These are phyloP conservation scores for Argyrosomus regius DNA, from an alignment of 2,797 vertebrate genomes.

Conservation along the genomic window DNA sequence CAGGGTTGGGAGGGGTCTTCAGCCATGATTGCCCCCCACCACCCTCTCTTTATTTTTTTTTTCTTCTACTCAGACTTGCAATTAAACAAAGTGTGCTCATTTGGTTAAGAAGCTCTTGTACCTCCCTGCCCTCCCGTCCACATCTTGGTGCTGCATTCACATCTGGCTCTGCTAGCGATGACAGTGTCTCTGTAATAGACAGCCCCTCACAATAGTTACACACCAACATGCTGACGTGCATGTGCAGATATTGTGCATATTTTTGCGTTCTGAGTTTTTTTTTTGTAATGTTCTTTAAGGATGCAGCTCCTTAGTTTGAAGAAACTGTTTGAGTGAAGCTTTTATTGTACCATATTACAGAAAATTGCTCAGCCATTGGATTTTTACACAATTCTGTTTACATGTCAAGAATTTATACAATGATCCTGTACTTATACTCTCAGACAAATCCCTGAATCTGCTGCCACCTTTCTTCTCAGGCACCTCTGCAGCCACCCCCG, in stretches of 20 bases:
- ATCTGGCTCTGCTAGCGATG: slow-evolving; percentile 44
- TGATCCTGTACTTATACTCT: background rate
- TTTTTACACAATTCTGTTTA: background rate
- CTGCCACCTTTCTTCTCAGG: slow-evolving; percentile 74
- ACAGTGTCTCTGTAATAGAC: slow-evolving; percentile 21
- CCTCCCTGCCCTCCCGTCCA: slow-evolving; percentile 11
- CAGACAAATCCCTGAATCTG: background rate
- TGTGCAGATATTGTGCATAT: background rate
- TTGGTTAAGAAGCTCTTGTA: slow-evolving; percentile 62
- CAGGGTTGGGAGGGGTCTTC: slow-evolving; percentile 65
- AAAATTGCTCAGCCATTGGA: background rate
- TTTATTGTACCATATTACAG: background rate
- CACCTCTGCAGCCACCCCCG: slow-evolving; percentile 89
- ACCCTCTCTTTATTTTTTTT: slow-evolving; percentile 31
- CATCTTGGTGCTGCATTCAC: slow-evolving; percentile 44
- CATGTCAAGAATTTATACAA: background rate
- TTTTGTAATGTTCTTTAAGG: slow-evolving; percentile 5
- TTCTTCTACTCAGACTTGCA: slow-evolving; percentile 50
- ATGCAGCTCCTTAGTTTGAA: background rate
- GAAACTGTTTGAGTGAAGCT: background rate
- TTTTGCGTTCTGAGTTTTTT: slow-evolving; percentile 5
- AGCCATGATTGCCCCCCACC: slow-evolving; percentile 35
- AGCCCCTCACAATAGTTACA: slow-evolving; percentile 2
- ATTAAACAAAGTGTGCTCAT: slow-evolving; percentile 77
- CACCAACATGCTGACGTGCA: background rate